These are phyloP conservation scores for Drosophila phalerata DNA, from an alignment of 2,888 invertebrate genomes.

Conservation along the genomic window DNA sequence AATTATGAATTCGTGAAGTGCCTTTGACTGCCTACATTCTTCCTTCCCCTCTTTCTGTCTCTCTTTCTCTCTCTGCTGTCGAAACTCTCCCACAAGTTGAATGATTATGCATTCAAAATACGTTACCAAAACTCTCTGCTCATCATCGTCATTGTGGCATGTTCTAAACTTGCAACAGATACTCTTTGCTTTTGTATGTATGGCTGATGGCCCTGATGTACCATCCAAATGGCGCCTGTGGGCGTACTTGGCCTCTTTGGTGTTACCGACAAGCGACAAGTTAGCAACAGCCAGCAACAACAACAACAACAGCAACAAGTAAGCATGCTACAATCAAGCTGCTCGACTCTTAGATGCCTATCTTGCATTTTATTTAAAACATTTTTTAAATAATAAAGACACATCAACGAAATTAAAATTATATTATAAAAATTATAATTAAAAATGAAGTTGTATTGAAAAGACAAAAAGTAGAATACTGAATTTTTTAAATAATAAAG, in stretches of 20 bases:
- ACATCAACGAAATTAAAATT: too few relatives aligned
- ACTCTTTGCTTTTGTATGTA: constrained; percentile 1
- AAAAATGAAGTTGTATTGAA: too few relatives aligned
- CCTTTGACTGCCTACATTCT: constrained; percentile 19
- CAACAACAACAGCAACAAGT: background rate
- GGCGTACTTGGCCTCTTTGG: constrained; percentile 47
- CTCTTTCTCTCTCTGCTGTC: constrained; percentile 6
- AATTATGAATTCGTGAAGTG: constrained; percentile 51
- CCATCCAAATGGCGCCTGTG: constrained; percentile 37
- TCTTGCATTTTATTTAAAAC: too few relatives aligned
- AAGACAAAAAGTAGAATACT: too few relatives aligned
- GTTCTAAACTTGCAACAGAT: constrained; percentile 36
- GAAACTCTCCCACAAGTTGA: constrained; percentile 16
- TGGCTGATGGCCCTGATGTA: constrained; percentile 17
- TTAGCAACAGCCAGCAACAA: constrained; percentile 31
- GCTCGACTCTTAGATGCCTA: background rate
- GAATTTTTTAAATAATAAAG: too few relatives aligned
- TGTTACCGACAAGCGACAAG: constrained; percentile 45
- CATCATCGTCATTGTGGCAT: constrained; percentile 37
- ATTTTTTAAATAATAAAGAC: too few relatives aligned
- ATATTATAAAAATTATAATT: too few relatives aligned
- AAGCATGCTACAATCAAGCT: background rate
- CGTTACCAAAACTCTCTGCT: constrained; percentile 68
- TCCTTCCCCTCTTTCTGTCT: background rate
- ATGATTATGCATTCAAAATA: constrained; percentile 71